These are phyloP conservation scores for Agapornis roseicollis DNA, from an alignment of 2,113 vertebrate genomes.

Conservation along the genomic window DNA sequence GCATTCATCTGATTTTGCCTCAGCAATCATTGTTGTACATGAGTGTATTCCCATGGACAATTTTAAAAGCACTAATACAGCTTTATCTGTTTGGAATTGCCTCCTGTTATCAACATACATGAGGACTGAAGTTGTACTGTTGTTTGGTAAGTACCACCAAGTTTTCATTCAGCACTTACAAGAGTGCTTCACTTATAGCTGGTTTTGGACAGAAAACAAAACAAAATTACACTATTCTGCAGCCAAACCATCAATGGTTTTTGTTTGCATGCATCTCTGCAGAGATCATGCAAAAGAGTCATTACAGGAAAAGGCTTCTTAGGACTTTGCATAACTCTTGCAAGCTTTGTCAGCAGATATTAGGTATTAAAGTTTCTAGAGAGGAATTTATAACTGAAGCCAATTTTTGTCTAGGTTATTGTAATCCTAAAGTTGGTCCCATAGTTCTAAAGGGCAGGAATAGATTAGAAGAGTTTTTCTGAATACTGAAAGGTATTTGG, in stretches of 20 bases:
- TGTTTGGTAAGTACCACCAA: constrained; percentile 18
- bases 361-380: background rate
- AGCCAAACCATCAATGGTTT: background rate
- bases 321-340: background rate
- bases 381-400: background rate
- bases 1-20: constrained; percentile 64
- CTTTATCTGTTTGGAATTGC: constrained; percentile 63
- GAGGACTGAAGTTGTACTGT: background rate
- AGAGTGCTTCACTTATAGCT: background rate
- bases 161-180: constrained; percentile 32
- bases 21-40: constrained; percentile 46
- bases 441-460: background rate
- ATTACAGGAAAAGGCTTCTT: background rate
- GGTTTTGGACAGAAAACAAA: background rate
- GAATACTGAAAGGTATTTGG: background rate
- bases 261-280: background rate
- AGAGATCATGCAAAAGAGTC: background rate
- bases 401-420: background rate
- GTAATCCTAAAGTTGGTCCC: background rate
- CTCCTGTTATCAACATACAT: constrained; percentile 10
- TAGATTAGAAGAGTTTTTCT: background rate
- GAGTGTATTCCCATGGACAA: constrained; percentile 47
- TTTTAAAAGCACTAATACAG: constrained; percentile 67
- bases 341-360: background rate
- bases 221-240: background rate